Conservation (phyloP, 2,888 invertebrate genomes). For the Watsonalla binaria region DNA sequence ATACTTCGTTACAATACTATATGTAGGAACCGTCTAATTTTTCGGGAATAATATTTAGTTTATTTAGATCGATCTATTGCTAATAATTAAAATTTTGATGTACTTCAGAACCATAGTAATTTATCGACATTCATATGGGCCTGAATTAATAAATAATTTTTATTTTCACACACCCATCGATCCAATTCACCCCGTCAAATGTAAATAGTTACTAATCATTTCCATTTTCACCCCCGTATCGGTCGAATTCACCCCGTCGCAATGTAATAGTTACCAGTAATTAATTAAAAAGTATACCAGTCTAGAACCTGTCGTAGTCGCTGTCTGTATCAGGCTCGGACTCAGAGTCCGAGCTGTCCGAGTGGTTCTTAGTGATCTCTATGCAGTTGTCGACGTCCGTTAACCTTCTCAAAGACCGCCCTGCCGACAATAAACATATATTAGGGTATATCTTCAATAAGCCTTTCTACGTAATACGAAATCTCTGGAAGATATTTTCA, state of each 20-base stretch:
- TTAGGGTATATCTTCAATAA: no score
- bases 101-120: no score
- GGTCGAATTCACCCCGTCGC: background rate
- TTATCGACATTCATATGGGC: no score
- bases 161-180: no score
- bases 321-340: constrained; percentile 59
- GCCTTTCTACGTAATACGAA: constrained; percentile 1
- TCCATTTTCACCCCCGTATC: background rate
- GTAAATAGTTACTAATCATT: no score
- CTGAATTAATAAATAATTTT: no score
- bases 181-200: no score
- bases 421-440: constrained; percentile 27
- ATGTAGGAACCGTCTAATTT: no score
- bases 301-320: constrained; percentile 54
- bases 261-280: background rate
- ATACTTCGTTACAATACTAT: no score
- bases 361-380: constrained; percentile 73
- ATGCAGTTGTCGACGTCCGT: constrained; percentile 75
- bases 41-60: no score
- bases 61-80: no score
- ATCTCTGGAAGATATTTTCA: background rate
- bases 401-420: constrained; percentile 68
- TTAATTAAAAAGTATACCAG: background rate
- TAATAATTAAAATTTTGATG: no score
- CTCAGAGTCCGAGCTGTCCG: constrained; percentile 70